Evolutionary conservation across 2,888 invertebrate genomes (phyloP), one percentile per base, ranked within the genome.

Genomic region (Cheilosia variabilis): DNA sequence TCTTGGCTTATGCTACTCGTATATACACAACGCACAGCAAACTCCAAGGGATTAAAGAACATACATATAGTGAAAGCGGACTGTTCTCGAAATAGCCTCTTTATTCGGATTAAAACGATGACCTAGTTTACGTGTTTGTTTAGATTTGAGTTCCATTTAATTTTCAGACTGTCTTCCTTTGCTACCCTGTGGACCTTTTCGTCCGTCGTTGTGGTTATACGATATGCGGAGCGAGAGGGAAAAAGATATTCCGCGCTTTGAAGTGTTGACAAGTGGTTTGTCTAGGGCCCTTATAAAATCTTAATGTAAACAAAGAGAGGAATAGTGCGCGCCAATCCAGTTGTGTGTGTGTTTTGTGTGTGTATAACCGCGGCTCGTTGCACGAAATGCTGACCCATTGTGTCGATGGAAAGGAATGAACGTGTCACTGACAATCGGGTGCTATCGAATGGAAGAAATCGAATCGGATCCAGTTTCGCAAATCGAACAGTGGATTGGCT

Each of bases 401-500:
- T 50, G 78, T 73, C 50, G 75, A 78, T 76, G 81, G 86, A 37
- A 55, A 66, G 72, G 45, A 43, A 86, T 86, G 72, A 58, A 58
- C 7, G 52, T 58, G 31, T 34, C 72, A 72, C 13, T 71, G 55
- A 50, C 66, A 68, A 47, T 75, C 53, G 80, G 50, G 62, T 76
- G 68, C 45, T 79, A 34, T 62, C 81, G 87, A 87, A 89, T 89
- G 90, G 89, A 89, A 82, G 88, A 88, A 76, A 87, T 31, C 41
- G 87, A 88, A 66, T 83, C 87, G 60, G 50, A 58, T 22, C 79
- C 88, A 71, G 79, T 88, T 72, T 88, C 89, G 72, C 86, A 87
- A 43, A 88, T 89, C 88, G 88, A 90, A 76, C 92, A 92, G 87
- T 95, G 95, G 95, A 95, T 95, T 90, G 95, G 95, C 65, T 94